phyloP scores from a whole-genome alignment of 2,113 vertebrate genomes.

The Smithornis capensis region DNA sequence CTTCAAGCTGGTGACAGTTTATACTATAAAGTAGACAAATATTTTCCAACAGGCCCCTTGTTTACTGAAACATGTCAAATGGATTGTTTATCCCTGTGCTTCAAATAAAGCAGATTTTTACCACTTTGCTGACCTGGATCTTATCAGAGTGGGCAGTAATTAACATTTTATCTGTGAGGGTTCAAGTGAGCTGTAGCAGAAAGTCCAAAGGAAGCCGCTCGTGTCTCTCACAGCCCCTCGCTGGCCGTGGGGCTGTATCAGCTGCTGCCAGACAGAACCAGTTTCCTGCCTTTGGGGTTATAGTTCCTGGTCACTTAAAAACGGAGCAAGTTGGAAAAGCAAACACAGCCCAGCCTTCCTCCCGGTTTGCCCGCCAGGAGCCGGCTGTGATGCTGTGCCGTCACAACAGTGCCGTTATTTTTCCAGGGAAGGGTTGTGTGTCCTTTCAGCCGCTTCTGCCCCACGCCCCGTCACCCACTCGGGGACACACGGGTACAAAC shows the following conservation, averaged over 20 bases:
- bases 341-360: background rate
- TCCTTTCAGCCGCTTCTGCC: background rate
- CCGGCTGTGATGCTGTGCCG: background rate
- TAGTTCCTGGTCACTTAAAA: background rate
- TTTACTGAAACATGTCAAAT: background rate
- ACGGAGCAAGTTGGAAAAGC: background rate
- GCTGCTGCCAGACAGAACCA: background rate
- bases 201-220: background rate
- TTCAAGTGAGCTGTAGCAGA: background rate
- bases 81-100: background rate
- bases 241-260: background rate
- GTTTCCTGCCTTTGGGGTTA: background rate
- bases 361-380: background rate
- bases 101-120: background rate
- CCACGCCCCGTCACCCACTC: fast-evolving
- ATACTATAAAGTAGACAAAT: background rate
- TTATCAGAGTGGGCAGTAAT: background rate
- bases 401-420: background rate
- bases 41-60: background rate
- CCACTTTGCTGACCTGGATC: background rate
- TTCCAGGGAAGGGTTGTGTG: background rate
- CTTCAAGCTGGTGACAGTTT: background rate
- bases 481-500: background rate
- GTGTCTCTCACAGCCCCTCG: background rate
- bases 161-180: background rate